Conservation (phyloP, 2,113 vertebrate genomes). For the Nerophis lumbriciformis region DNA sequence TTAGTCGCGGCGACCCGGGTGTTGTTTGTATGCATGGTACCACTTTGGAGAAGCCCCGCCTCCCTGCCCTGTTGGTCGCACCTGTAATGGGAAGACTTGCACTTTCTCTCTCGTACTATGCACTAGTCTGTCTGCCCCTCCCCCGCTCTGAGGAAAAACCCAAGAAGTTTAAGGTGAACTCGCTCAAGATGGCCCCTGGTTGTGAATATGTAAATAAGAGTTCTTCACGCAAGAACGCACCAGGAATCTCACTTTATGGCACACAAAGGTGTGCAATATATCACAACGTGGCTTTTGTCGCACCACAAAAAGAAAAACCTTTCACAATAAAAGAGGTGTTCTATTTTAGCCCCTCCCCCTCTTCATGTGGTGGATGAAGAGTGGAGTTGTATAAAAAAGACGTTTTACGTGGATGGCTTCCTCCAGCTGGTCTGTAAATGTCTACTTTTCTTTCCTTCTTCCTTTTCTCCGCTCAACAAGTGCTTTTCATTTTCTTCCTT, state of each 20-base stretch:
- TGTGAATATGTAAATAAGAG: slow-evolving; percentile 73
- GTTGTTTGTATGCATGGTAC: slow-evolving; percentile 67
- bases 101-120: slow-evolving; percentile 76
- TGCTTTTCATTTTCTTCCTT: slow-evolving; percentile 99
- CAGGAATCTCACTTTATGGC: slow-evolving; percentile 60
- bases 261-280: slow-evolving; percentile 60
- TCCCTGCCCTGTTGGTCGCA: slow-evolving; percentile 46
- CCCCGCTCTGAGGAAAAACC: slow-evolving; percentile 4
- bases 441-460: slow-evolving; percentile 71
- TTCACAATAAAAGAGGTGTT: slow-evolving; percentile 74
- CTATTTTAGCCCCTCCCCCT: slow-evolving; percentile 36
- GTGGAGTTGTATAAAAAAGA: slow-evolving; percentile 75
- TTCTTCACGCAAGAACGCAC: slow-evolving; percentile 44
- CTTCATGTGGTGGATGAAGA: slow-evolving; percentile 72
- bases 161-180: slow-evolving; percentile 62
- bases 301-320: slow-evolving; percentile 53
- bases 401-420: slow-evolving; percentile 86
- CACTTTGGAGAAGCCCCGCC: slow-evolving; percentile 58
- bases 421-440: slow-evolving; percentile 92
- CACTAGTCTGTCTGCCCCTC: slow-evolving; percentile 54
- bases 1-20: slow-evolving; percentile 38
- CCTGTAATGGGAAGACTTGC: slow-evolving; percentile 68
- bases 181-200: slow-evolving; percentile 53
- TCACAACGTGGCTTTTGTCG: slow-evolving; percentile 63
- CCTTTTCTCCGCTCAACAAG: slow-evolving; percentile 82